These are phyloP conservation scores for Gulo gulo DNA, from an alignment of 2,113 vertebrate genomes.

Conservation along the genomic window DNA sequence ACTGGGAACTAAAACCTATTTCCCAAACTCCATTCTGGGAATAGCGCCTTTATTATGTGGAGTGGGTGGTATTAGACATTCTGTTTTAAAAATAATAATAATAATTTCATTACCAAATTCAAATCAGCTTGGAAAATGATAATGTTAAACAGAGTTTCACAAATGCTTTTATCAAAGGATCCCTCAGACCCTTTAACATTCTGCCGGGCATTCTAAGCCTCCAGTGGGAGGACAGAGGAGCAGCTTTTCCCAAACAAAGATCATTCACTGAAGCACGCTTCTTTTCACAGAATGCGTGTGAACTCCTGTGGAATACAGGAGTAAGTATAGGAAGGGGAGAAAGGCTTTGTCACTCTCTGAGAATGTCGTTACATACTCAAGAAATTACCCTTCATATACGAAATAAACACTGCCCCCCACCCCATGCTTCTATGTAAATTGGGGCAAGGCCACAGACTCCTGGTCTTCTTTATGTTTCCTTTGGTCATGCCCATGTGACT, in stretches of 20 bases:
- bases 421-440: not conserved
- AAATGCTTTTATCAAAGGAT: not conserved
- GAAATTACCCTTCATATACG: not conserved
- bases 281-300: not conserved
- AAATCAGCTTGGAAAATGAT: not conserved
- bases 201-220: fast-evolving
- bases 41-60: not conserved
- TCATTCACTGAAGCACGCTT: not conserved
- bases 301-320: not conserved
- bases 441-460: not conserved
- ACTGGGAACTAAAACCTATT: not conserved
- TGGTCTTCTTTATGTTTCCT: not conserved
- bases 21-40: not conserved
- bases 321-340: not conserved
- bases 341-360: not conserved
- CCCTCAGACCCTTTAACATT: not conserved
- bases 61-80: not conserved
- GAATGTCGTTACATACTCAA: not conserved
- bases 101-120: not conserved
- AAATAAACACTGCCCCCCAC: not conserved
- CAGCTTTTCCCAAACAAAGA: not conserved
- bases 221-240: fast-evolving
- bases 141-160: not conserved
- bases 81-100: not conserved
- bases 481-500: not conserved